Percentiles rank a stretch among this genome's conserved stretches.
Evolutionary conservation across 2,797 vertebrate species (phyloP).

Genomic region (Australoheros facetus): DNA sequence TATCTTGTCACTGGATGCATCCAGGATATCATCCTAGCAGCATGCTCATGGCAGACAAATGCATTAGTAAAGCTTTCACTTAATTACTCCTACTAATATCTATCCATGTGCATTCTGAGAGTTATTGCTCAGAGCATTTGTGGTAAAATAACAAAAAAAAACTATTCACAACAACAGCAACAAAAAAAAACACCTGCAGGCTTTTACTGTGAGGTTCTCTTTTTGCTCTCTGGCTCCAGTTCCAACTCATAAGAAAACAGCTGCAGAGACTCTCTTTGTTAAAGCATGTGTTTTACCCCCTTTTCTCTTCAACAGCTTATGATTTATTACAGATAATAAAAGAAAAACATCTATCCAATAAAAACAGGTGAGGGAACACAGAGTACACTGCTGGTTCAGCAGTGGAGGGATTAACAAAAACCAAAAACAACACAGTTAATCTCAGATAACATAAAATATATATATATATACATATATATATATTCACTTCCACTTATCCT

Average conservation of each 20-base stretch:
- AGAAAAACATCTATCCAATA: constrained; percentile 28
- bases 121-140: not conserved
- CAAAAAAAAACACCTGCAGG: not conserved
- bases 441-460: not conserved
- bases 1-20: constrained; percentile 8
- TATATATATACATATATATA: too few relatives aligned
- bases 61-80: not conserved
- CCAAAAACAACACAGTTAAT: constrained; percentile 19
- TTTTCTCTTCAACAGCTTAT: not conserved
- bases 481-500: too few relatives aligned
- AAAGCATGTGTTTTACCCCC: constrained; percentile 5
- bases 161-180: not conserved
- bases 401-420: constrained; percentile 6
- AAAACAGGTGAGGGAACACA: constrained; percentile 25
- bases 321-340: constrained; percentile 34
- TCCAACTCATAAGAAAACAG: not conserved
- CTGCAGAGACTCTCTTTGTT: not conserved
- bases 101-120: constrained; percentile 21
- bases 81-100: constrained; percentile 2
- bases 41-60: constrained; percentile 1
- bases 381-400: not conserved
- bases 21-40: constrained; percentile 2
- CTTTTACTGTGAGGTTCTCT: not conserved
- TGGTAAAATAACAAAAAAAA: not conserved
- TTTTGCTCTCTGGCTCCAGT: not conserved